These are phyloP conservation scores for Cheilosia vulpina DNA, from an alignment of 2,888 invertebrate species.

Conservation along the genomic window DNA sequence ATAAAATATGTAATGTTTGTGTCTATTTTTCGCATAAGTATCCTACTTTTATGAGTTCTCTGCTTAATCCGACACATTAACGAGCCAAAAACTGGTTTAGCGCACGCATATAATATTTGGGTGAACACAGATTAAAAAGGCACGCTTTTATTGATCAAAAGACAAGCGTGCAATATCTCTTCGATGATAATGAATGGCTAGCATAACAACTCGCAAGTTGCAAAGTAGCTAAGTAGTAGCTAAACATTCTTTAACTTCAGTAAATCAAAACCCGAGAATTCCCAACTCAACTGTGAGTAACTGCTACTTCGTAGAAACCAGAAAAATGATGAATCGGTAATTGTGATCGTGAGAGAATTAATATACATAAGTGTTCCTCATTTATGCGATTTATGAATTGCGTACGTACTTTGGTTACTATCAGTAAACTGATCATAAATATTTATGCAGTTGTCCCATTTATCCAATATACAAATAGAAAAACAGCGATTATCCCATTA, in stretches of 20 bases:
- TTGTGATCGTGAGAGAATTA: no score
- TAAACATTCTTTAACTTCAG: background rate
- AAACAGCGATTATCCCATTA: slow-evolving; percentile 2
- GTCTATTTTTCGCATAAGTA: no score
- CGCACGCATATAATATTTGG: no score
- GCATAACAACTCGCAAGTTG: background rate
- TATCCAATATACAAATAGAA: slow-evolving; percentile 3
- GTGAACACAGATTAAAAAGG: background rate
- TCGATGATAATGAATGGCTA: background rate
- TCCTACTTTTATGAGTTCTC: no score
- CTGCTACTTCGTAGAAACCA: no score
- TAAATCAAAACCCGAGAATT: background rate
- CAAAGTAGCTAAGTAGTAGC: background rate
- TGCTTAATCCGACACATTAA: no score
- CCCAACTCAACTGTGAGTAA: no score
- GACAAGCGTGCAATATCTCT: slow-evolving; percentile 3
- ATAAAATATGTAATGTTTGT: no score
- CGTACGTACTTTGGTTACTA: background rate
- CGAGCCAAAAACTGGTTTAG: no score
- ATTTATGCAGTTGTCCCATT: background rate
- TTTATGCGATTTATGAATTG: background rate
- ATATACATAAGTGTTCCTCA: no score
- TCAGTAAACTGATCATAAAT: background rate
- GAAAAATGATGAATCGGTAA: no score
- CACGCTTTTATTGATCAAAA: slow-evolving; percentile 15